Evolutionary conservation across 2,888 invertebrate genomes (phyloP), one percentile per base, ranked within the genome.

Genomic region (Ophioninae sp.): DNA sequence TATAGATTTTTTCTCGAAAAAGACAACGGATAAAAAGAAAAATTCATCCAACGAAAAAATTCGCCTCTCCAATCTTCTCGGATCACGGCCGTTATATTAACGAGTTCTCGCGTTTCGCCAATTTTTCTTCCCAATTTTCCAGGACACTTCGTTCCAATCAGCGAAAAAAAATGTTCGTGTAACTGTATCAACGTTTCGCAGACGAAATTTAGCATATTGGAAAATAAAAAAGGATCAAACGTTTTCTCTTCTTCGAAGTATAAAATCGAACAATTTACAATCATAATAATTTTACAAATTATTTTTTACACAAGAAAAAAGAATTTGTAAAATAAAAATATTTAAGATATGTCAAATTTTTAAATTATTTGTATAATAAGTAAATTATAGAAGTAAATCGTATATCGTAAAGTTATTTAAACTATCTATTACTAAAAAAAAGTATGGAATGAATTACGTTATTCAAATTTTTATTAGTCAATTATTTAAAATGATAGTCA

Each of bases 121-220:
- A 39, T 20, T 21, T 57, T 57, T 39, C 57, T 56, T 67, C 30
- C 67, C 30, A 67, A 67, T 76, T 67, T 67, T 39, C 17, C 37
- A 57, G 17, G 57, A 67, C 67, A 57, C 75, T 76, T 59, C 67
- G 67, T 59, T 76, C 75, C 65, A 67, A 50, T 44, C 30, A 57
- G 21, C 57, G 56, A 50, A 56, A 56, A 67, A 67, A 67, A 41
- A 67, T 67, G 21, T 57, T 13, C 64, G 17, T 20, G 57, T 39
- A 67, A 23, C 75, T n/a, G 37, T 67, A 67, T 37, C 57, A 56
- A 39, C 50, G 56, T 74, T 74, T 74, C 67, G 50, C 17, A 2
- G 50, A 50, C 2, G 17, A 50, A 2, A 50, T 10, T 17, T 50
- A 17, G 13, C 17, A 50, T 13, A 6, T 13, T 13, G 13, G 2